phyloP scores from a whole-genome alignment of 2,888 invertebrate genomes.

The Noctua janthina region DNA sequence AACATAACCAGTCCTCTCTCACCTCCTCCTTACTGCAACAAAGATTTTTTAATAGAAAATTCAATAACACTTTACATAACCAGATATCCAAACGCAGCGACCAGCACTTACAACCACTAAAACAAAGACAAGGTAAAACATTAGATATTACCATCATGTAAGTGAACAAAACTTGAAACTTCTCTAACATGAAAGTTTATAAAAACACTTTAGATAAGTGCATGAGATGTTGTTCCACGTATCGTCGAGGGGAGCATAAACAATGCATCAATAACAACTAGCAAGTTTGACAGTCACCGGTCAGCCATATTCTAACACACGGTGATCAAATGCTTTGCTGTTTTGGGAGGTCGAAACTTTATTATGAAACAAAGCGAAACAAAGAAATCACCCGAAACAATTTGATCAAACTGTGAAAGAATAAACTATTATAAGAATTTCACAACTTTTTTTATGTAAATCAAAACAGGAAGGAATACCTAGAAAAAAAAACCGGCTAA shows the following conservation, averaged over 20 bases:
- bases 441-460: too few species aligned
- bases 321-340: neutral
- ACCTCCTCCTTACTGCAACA: neutral
- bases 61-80: neutral
- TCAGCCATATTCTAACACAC: neutral
- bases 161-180: slow-evolving; percentile 19
- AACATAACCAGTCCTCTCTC: too few species aligned
- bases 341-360: neutral
- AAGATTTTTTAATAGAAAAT: neutral
- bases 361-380: neutral
- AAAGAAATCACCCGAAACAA: neutral
- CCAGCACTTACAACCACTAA: neutral
- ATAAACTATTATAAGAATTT: neutral
- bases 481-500: neutral
- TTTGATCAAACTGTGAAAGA: neutral
- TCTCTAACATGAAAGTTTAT: slow-evolving; percentile 8
- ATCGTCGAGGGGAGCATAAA: neutral
- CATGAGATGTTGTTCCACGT: slow-evolving; percentile 12
- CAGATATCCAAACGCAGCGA: neutral
- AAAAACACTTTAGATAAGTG: slow-evolving; percentile 52
- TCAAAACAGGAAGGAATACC: neutral
- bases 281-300: slow-evolving; percentile 29
- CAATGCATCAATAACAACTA: slow-evolving; percentile 46
- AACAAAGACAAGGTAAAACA: neutral
- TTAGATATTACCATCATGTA: neutral